Percentiles rank a stretch among this genome's conserved stretches.
Evolutionary conservation across 2,888 invertebrate species (phyloP).

Genomic region (Balanococcus diminutus): DNA sequence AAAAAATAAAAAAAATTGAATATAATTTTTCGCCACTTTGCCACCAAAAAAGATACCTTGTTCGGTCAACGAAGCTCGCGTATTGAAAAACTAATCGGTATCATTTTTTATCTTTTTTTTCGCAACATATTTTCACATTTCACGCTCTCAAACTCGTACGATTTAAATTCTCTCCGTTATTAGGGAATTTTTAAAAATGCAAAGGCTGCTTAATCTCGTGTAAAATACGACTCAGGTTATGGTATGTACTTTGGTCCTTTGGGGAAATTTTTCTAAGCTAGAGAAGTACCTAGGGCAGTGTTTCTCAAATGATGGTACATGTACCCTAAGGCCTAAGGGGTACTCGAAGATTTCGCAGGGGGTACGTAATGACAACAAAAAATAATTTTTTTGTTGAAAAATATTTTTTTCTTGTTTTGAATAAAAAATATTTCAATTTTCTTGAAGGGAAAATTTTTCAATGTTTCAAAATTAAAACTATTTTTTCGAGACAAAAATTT

Average conservation of each 20-base stretch:
- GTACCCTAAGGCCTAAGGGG: no score
- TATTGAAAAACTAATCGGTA: slow-evolving; percentile 1
- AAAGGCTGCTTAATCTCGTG: neutral
- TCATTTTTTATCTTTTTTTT: neutral
- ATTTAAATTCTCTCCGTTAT: neutral
- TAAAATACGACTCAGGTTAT: neutral
- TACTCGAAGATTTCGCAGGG: no score
- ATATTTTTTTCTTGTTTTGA: no score
- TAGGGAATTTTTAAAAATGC: neutral
- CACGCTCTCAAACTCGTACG: neutral
- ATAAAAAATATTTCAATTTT: no score
- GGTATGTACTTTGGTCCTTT: neutral
- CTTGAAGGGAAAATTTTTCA: no score
- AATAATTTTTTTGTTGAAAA: no score
- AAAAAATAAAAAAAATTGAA: neutral
- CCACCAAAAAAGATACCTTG: neutral
- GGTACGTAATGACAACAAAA: no score
- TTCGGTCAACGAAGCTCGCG: slow-evolving; percentile 8
- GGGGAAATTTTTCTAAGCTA: neutral
- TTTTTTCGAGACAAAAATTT: no score
- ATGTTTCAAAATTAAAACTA: no score
- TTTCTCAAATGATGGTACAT: no score
- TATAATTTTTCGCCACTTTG: slow-evolving; percentile 8
- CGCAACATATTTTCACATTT: neutral
- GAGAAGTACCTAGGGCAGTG: neutral